Evolutionary conservation across 1,140 invertebrate genomes (phyloP), one percentile per base, ranked within the genome.

Genomic region (Nasonia giraulti): DNA sequence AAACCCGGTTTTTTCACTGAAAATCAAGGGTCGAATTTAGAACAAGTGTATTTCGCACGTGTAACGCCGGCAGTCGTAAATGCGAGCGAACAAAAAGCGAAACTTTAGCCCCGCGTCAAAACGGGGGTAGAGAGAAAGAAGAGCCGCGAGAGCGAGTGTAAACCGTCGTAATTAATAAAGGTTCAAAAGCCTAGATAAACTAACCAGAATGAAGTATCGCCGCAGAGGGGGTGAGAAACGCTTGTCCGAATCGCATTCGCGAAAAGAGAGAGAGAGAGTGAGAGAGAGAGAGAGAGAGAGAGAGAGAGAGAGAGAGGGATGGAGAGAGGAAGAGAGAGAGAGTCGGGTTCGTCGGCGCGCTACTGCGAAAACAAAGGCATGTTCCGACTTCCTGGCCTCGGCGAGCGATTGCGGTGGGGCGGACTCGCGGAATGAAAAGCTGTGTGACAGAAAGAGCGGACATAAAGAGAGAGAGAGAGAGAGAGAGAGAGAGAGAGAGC

Each of bases 231-330:
- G 55, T 40, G 80, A 75, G 74, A 83, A 78, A 86, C 82, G 85
- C 82, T 87, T 76, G 75, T 85, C 79, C 82, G 87, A 89, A 90
- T 90, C 87, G 87, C 86, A 90, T 88, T 90, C 85, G 84, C 82
- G 80, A 78, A 89, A 69, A 74, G 78, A 27, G 27, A 27, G 27
- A 27, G 1, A 27, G 27, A 27, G 27, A 27, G 27, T 2, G 27
- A 27, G 27, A 27, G 33, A 37, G 33, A 37, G 80, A 5, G 40
- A 44, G 40, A 10, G 55, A n/a, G 20, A n/a, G 55, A n/a, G 55
- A n/a, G 55, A n/a, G 1, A 27, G 27, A 27, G 27, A 27, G 27
- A 27, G 27, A 27, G 27, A 27, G 27, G 2, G 33, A 6, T 3
- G 6, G 33, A 37, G 33, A 37, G 80, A 5, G 40, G 0, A 8